Percentiles rank a stretch among this genome's conserved stretches.
Evolutionary conservation across 2,888 invertebrate species (phyloP).

Genomic region (Thereva unica): DNA sequence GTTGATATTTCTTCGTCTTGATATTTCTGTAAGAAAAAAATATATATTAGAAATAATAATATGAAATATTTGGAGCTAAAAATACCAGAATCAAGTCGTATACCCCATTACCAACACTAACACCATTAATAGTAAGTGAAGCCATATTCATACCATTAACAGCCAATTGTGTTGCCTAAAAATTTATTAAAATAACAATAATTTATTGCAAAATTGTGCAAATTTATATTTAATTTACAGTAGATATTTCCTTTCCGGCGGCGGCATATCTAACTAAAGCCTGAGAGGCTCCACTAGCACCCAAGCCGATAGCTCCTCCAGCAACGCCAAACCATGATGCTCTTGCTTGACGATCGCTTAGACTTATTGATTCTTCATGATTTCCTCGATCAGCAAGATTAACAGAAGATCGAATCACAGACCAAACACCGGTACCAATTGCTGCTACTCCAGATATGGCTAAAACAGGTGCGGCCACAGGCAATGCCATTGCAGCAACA

Average conservation of each 20-base stretch:
- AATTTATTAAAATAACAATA: background rate
- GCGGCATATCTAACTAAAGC: slow-evolving; percentile 46
- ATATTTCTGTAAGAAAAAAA: slow-evolving; percentile 48
- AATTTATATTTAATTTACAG: slow-evolving; percentile 43
- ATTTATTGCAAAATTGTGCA: background rate
- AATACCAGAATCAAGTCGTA: slow-evolving; percentile 52
- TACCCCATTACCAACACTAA: slow-evolving; percentile 49
- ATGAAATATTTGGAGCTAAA: slow-evolving; percentile 3
- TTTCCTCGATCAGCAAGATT: slow-evolving; percentile 48
- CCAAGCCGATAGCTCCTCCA: slow-evolving; percentile 48
- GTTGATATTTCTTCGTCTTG: slow-evolving; percentile 50
- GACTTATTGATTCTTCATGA: slow-evolving; percentile 51
- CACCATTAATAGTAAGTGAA: slow-evolving; percentile 51
- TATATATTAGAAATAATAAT: background rate
- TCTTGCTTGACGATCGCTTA: slow-evolving; percentile 49
- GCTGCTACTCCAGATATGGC: slow-evolving; percentile 46
- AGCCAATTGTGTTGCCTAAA: slow-evolving; percentile 43
- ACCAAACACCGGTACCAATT: slow-evolving; percentile 47
- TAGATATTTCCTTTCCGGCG: slow-evolving; percentile 49
- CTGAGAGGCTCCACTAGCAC: slow-evolving; percentile 49
- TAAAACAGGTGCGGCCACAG: slow-evolving; percentile 48
- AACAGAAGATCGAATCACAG: slow-evolving; percentile 47
- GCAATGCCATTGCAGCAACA: slow-evolving; percentile 37
- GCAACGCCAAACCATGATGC: slow-evolving; percentile 49
- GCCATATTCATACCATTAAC: slow-evolving; percentile 54